Base-by-base conservation (phyloP, 2,113 vertebrate species). In the Bungarus multicinctus region DNA sequence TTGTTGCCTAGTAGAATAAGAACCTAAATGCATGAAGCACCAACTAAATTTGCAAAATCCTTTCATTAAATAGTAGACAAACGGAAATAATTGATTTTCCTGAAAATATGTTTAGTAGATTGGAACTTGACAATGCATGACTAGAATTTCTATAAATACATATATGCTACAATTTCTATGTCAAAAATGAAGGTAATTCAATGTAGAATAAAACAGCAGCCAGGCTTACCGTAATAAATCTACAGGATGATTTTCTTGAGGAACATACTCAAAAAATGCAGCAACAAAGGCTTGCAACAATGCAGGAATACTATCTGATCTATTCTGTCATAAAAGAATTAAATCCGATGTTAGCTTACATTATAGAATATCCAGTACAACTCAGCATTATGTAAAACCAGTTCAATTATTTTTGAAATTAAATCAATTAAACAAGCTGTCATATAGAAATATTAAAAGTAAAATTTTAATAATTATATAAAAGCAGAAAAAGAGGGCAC, bases 201-300 rank as follows among this genome's bases (percentile, higher is more conserved):
- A 8, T 45, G 58, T 45, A 27, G 55, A 85, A 34, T 89, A n/a
- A 34, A 58, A 20, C n/a, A 93, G 55, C 81, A 25, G 89, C 20
- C 45, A 94, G 94, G 90, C 96, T 11, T 97, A 99, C 99, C 98
- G 97, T 95, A 99, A 97, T 1, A 99, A 96, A 91, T 98, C 98
- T 94, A 98, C 95, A 4, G 99, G 98, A 90, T 89, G 95, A 90
- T 95, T 97, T 39, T 98, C 96, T 92, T 98, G 97, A 92, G 97
- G 96, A 0, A 97, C 94, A 52, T 97, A 97, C 93, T 99, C 98
- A 96, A 98, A 99, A 81, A 99, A 98, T 14, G 98, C 98, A 95
- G 97, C 95, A 92, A 99, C 95, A 93, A 99, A 99, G 10, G 98
- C 98, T 96, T 98, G 96, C 92, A 99, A 98, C 93, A 99, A 96